Conservation (phyloP, 1,140 invertebrate species). For the Anoplolepis gracilipes region DNA sequence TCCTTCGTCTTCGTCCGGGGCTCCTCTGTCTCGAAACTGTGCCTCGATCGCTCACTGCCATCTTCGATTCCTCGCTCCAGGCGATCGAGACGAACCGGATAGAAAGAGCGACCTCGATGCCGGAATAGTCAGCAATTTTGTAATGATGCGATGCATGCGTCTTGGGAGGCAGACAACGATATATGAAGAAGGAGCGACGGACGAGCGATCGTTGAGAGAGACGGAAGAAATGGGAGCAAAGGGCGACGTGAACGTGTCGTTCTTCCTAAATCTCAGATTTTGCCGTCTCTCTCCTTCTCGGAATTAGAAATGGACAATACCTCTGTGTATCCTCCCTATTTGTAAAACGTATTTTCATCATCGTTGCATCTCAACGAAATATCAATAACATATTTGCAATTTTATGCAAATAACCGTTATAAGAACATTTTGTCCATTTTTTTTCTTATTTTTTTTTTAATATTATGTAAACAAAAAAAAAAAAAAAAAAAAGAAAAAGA, state of each 20-base stretch:
- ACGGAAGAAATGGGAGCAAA: background rate
- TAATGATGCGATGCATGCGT: slow-evolving; percentile 61
- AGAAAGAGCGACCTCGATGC: slow-evolving; percentile 31
- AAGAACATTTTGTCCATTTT: no score
- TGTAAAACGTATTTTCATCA: background rate
- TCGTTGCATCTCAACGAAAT: background rate
- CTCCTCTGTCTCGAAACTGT: slow-evolving; percentile 30
- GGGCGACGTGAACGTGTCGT: slow-evolving; percentile 30
- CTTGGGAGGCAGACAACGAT: slow-evolving; percentile 59
- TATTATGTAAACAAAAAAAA: no score
- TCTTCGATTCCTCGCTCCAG: slow-evolving; percentile 55
- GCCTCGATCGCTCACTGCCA: slow-evolving; percentile 58
- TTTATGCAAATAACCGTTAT: background rate
- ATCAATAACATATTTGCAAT: background rate
- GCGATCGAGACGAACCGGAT: slow-evolving; percentile 52
- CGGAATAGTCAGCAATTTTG: slow-evolving; percentile 61
- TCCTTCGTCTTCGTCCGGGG: slow-evolving; percentile 11
- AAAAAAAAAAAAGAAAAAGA: no score
- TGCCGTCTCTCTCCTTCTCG: no score
- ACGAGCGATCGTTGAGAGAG: background rate
- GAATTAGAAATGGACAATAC: slow-evolving; percentile 26
- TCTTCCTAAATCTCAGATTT: slow-evolving; percentile 32
- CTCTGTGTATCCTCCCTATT: no score
- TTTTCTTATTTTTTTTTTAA: no score
- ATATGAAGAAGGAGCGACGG: slow-evolving; percentile 53